These are phyloP conservation scores for Micromesistius poutassou DNA, from an alignment of 2,797 vertebrate genomes.

Conservation along the genomic window DNA sequence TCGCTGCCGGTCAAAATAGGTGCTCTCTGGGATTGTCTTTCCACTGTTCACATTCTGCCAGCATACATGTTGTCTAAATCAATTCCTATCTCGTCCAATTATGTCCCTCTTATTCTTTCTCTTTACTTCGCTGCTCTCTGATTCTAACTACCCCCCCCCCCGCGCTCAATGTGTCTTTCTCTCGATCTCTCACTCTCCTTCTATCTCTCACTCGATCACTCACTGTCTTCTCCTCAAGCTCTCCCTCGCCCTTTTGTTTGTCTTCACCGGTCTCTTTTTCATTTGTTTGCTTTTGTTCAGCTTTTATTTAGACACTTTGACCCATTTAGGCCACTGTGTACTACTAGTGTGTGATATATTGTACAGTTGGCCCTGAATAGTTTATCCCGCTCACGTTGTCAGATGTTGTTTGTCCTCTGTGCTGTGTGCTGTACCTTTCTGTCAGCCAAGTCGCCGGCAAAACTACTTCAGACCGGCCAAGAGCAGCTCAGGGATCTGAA, in stretches of 20 bases:
- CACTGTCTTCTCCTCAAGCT: background rate
- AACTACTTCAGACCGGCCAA: background rate
- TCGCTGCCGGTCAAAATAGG: background rate
- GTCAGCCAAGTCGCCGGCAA: background rate
- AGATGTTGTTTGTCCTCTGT: background rate
- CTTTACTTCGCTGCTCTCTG: background rate
- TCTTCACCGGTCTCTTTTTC: background rate
- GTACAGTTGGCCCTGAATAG: constrained; percentile 8
- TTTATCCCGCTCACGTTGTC: background rate
- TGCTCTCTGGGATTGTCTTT: background rate
- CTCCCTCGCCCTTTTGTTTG: background rate
- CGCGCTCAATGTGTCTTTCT: background rate
- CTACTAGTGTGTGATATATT: constrained; percentile 24
- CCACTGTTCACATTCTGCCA: background rate
- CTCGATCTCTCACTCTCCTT: background rate
- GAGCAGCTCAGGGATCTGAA: background rate
- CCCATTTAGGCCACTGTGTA: constrained; percentile 17
- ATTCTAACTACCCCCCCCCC: background rate
- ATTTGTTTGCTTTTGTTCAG: background rate
- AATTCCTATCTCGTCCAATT: background rate
- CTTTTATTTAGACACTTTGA: constrained; percentile 23
- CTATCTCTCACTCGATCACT: background rate
- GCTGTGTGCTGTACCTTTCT: background rate
- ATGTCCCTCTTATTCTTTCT: background rate
- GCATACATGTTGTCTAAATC: background rate